phyloP scores from a whole-genome alignment of 2,113 vertebrate species.

The Oncorhynchus clarkii region DNA sequence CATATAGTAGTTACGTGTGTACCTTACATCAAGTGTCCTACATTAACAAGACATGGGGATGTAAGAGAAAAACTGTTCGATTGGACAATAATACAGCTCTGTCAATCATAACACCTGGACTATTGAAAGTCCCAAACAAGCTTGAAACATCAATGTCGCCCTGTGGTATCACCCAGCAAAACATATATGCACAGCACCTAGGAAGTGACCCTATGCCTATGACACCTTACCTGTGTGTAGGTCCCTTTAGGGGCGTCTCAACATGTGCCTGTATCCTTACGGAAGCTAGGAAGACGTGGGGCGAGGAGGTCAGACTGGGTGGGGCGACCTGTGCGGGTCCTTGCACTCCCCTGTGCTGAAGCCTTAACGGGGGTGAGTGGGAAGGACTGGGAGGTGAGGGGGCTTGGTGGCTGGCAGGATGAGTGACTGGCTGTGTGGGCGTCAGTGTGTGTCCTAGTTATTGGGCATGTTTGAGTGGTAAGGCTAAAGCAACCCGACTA shows the following conservation, averaged over 20 bases:
- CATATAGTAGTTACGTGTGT: no score
- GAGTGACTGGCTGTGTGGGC: constrained; percentile 38
- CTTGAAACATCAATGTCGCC: constrained; percentile 25
- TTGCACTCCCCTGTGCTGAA: constrained; percentile 72
- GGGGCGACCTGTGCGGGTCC: constrained; percentile 65
- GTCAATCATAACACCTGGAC: background rate
- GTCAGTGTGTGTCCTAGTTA: constrained; percentile 74
- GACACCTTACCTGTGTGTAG: constrained; percentile 66
- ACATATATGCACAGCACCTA: constrained; percentile 30
- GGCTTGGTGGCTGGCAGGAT: background rate
- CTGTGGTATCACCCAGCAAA: constrained; percentile 5
- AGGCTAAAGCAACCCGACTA: no score
- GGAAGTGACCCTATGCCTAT: constrained; percentile 21
- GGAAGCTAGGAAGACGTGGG: constrained; percentile 42
- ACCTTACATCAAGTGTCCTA: no score
- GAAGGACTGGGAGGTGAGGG: constrained; percentile 30
- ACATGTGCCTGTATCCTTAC: constrained; percentile 50
- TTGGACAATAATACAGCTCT: constrained; percentile 1
- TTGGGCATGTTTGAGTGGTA: constrained; percentile 25
- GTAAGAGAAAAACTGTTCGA: background rate
- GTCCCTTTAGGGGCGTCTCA: constrained; percentile 44
- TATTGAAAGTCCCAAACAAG: constrained; percentile 4
- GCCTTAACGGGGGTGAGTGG: constrained; percentile 67
- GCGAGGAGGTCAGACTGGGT: constrained; percentile 47
- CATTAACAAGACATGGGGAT: background rate